Evolutionary conservation across 2,888 invertebrate species (phyloP), one percentile per base, ranked within the genome.

Genomic region (Perizoma affinitatum): DNA sequence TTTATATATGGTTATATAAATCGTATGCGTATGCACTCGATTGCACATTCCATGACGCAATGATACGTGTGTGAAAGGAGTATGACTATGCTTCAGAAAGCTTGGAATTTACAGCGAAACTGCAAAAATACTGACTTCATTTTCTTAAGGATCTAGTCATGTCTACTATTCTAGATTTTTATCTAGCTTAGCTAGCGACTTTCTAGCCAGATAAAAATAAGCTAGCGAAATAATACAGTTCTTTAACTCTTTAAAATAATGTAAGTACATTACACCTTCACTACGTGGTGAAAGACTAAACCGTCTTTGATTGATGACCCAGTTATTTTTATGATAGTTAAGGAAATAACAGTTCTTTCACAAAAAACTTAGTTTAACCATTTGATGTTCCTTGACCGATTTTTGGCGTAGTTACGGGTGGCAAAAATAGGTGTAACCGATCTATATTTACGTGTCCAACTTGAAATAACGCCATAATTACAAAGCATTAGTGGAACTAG

Each of bases 401-500:
- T 40, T 49, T 38, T 8, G 38, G 3, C 7, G n/a, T n/a, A 34
- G 9, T 42, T 22, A 22, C 3, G 22, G 3, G 8, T 51, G 36
- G 43, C 9, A n/a, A 10, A 58, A 48, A 48, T 33, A 43, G 41
- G 38, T 45, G n/a, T 40, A 46, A 10, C 45, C 38, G 33, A 46
- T 47, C 50, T 46, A 42, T 46, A 33, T 54, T 51, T 48, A 52
- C 52, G 1, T 22, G 1, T 22, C 22, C 22, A 22, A 1, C 43
- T 51, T 40, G 43, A 33, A 7, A 10, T 11, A 8, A 10, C 54
- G 47, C 51, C 62, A 68, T 70, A 72, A 78, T 76, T 71, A 78
- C 75, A 69, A 71, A 74, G 74, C 75, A 74, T 77, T 70, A 78
- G 73, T 72, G 9, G 75, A 76, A 81, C 73, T 72, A 78, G 74